Evolutionary conservation across 2,888 invertebrate species (phyloP), one percentile per base, ranked within the genome.

Genomic region (Temnothorax rugatulus): DNA sequence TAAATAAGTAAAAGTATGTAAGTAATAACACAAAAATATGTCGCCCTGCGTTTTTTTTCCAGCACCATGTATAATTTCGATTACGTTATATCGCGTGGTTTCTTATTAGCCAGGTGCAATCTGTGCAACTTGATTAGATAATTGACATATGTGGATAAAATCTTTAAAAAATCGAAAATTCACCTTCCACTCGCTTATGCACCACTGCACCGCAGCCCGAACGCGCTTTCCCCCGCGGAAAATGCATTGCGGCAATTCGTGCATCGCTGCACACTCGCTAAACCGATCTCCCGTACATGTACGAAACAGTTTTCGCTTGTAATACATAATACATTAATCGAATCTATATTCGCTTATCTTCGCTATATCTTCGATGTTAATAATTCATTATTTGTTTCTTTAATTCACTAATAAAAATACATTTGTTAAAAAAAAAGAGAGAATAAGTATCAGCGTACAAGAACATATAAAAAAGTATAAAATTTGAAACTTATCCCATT

Each of bases 201-300:
- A 57, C n/a, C 68, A 29, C 9, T 52, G 64, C 64, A 11, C 63
- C 47, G 64, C 59, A 18, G 1, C 13, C 47, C 61, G 44, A 61
- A 75, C 34, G 25, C 38, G 52, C 38, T 76, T 76, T 77, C 41
- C 54, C 66, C 38, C 66, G 41, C 25, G n/a, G n/a, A 18, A 25
- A 52, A 29, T 54, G 25, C 50, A 52, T 64, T 76, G 76, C 64
- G 21, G 66, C 29, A 57, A 68, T 57, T 57, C 68, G 54, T 34
- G 54, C 77, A 77, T 68, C 77, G 77, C 54, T 68, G 47, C 68
- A 54, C 41, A 54, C 41, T 41, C 77, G 29, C 66, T 77, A 68
- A 77, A 63, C 68, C 25, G 13, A 77, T 77, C 68, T 57, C 54
- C 15, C 13, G 25, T 29, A 38, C 15, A 25, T 54, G 50, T 64